These are phyloP conservation scores for Gobio gobio DNA, from an alignment of 2,113 vertebrate genomes.

Conservation along the genomic window DNA sequence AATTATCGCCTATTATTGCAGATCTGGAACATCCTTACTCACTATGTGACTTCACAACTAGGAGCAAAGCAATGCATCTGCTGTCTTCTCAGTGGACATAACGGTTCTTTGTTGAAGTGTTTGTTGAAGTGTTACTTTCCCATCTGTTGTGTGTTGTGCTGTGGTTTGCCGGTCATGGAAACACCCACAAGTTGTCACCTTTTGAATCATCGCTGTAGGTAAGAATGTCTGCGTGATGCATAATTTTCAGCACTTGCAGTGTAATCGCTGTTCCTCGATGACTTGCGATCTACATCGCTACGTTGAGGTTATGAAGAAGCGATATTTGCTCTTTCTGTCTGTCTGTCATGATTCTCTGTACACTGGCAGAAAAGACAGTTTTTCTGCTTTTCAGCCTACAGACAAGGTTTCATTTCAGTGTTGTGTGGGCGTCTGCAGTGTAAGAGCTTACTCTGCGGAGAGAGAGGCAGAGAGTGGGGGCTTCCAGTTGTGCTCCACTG, in stretches of 20 bases:
- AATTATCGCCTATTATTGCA: conserved; percentile 54
- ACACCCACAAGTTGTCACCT: conserved; percentile 36
- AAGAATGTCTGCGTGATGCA: conserved; percentile 5
- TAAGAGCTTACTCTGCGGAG: conserved; percentile 48
- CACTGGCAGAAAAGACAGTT: conserved; percentile 42
- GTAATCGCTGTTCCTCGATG: neutral
- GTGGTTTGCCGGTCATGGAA: conserved; percentile 37
- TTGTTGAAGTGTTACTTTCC: conserved; percentile 51
- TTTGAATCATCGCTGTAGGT: conserved; percentile 11
- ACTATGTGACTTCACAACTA: conserved; percentile 47
- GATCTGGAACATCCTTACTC: conserved; percentile 53
- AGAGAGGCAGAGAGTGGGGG: conserved; percentile 34
- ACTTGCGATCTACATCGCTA: conserved; percentile 1
- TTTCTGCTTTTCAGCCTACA: conserved; percentile 56
- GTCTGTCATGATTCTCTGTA: conserved; percentile 21
- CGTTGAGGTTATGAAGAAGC: conserved; percentile 43
- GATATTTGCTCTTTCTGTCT: conserved; percentile 40
- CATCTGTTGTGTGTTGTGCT: conserved; percentile 35
- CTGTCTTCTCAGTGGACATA: conserved; percentile 37
- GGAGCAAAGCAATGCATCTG: conserved; percentile 41
- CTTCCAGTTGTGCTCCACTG: conserved; percentile 46
- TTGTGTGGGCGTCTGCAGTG: conserved; percentile 59
- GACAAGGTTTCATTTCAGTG: conserved; percentile 54
- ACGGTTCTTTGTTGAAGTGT: conserved; percentile 32
- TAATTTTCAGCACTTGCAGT: neutral